These are phyloP conservation scores for Amniataba percoides DNA, from an alignment of 2,797 vertebrate species.

Conservation along the genomic window DNA sequence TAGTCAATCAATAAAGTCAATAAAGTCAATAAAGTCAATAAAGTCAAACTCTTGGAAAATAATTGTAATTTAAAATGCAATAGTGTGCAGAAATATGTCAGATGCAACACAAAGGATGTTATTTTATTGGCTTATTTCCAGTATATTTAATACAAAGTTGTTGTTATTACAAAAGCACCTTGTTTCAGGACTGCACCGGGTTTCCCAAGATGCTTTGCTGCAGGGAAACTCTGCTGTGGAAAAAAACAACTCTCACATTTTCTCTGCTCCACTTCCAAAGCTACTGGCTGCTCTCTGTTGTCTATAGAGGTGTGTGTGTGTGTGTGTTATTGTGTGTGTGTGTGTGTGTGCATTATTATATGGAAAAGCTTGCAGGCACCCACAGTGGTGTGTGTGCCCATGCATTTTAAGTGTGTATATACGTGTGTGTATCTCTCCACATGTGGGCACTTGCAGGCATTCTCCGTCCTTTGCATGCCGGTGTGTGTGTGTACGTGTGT, in stretches of 20 bases:
- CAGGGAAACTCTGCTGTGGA: conserved; percentile 38
- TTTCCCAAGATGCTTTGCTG: conserved; percentile 61
- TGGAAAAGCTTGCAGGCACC: not conserved
- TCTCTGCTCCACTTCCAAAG: conserved; percentile 57
- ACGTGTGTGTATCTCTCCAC: not conserved
- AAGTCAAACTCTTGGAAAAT: not conserved
- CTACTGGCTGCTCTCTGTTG: conserved; percentile 31
- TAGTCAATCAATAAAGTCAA: not conserved
- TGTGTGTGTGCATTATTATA: conserved; percentile 2
- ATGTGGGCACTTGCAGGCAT: conserved; percentile 11
- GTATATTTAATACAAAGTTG: too few relatives aligned
- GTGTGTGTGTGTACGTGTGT: conserved; percentile 14
- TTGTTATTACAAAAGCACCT: not conserved
- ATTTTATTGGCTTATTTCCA: not conserved
- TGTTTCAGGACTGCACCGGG: not conserved
- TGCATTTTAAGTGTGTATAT: not conserved
- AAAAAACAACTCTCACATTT: conserved; percentile 37
- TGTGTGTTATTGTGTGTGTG: conserved; percentile 7
- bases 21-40: not conserved
- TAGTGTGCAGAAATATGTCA: not conserved
- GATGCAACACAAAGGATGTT: not conserved
- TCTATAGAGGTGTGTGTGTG: conserved; percentile 13
- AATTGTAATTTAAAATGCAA: not conserved
- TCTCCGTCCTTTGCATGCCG: not conserved
- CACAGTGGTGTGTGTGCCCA: conserved; percentile 4